Evolutionary conservation across 2,113 vertebrate genomes (phyloP), one percentile per base, ranked within the genome.

Genomic region (Okapia johnstoni): DNA sequence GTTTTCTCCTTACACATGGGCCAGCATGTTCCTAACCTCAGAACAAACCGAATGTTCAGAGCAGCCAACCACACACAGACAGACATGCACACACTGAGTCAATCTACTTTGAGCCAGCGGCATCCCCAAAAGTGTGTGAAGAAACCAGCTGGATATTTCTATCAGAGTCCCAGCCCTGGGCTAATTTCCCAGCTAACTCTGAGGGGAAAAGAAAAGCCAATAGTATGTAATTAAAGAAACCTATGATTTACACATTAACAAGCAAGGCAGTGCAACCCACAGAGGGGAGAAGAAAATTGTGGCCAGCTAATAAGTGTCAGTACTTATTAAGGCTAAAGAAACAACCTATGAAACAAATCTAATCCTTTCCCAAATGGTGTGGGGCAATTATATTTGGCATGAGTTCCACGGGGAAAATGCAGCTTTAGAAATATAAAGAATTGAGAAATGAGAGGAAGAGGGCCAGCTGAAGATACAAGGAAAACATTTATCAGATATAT

Each of bases 261-360:
- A 97, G 94, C 90, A 96, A 93, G 50, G 95, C 96, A 97, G 76
- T 93, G 93, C 57, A 98, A 87, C 86, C 97, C 93, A 66, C 97
- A 96, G 79, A 94, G 90, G 90, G 57, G 15, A 73, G 93, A 89
- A 88, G n/a, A 93, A 90, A 92, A 97, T 40, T 90, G 55, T 83
- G 95, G 76, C 92, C 81, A 84, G 94, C 90, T 97, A 98, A 79
- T 96, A 93, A 96, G 79, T 96, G 96, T 97, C 97, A 97, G 89
- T 97, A 97, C 86, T 97, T 98, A 97, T 97, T 97, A 98, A 91
- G 88, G 77, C 85, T 88, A 92, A 93, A 97, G 94, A 95, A 96
- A 97, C 88, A 96, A 93, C 85, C 90, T 58, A 23, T 46, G 79
- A 79, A 95, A 93, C 88, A 86, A 95, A 97, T 97, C 94, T 93